Conservation (phyloP, 2,797 vertebrate genomes). For the Staurois parvus region DNA sequence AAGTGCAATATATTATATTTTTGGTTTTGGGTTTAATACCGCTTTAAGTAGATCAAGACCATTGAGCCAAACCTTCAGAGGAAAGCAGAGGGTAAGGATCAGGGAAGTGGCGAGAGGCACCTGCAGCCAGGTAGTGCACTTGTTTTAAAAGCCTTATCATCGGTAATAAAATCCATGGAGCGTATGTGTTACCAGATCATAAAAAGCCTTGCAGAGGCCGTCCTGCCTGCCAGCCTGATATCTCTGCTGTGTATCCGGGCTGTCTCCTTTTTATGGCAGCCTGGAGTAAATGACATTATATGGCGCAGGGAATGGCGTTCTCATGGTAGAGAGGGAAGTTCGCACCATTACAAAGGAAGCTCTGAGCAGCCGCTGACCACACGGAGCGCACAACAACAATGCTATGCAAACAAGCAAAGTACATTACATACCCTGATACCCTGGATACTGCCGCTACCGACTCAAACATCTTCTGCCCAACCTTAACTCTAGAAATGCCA, state of each 20-base stretch:
- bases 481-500: not conserved
- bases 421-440: not conserved
- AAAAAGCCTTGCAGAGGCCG: slow-evolving; percentile 32
- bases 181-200: slow-evolving; percentile 26
- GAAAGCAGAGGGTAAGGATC: not conserved
- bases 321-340: slow-evolving; percentile 15
- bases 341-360: slow-evolving; percentile 31
- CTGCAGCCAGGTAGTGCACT: slow-evolving; percentile 11
- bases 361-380: not conserved
- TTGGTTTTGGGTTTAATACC: too few species aligned
- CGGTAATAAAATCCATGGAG: slow-evolving; percentile 20
- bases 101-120: not conserved
- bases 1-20: too few species aligned
- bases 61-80: too few species aligned
- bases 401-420: slow-evolving; percentile 26
- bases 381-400: not conserved
- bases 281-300: slow-evolving; percentile 4
- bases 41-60: too few species aligned
- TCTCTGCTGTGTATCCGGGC: slow-evolving; percentile 16
- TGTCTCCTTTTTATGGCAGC: slow-evolving; percentile 3
- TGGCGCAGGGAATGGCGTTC: not conserved
- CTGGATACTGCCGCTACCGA: slow-evolving; percentile 5
- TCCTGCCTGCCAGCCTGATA: slow-evolving; percentile 19
- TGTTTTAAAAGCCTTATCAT: slow-evolving; percentile 40
- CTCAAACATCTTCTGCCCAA: slow-evolving; percentile 3